Evolutionary conservation across 2,888 invertebrate species (phyloP).

Genomic region (Trachelus tabidus): DNA sequence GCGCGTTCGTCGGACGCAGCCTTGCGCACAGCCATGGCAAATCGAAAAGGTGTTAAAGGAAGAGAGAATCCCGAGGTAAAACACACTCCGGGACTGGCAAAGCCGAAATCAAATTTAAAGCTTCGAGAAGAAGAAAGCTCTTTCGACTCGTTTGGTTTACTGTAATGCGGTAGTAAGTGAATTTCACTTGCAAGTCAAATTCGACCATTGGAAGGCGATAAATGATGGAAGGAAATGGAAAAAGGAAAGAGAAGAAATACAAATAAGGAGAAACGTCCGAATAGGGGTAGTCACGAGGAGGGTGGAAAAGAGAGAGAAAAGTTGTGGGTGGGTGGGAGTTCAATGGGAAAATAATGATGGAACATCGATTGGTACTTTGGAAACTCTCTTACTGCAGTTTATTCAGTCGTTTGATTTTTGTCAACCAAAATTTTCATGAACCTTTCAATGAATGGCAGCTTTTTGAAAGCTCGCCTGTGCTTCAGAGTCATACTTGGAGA

Average conservation of each 20-base stretch:
- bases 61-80: neutral
- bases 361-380: neutral
- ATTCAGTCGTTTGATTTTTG: neutral
- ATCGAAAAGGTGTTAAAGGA: neutral
- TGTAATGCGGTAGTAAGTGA: neutral
- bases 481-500: neutral
- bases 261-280: neutral
- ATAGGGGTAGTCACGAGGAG: neutral
- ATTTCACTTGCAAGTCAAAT: neutral
- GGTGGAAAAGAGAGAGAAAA: neutral
- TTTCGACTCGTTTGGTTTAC: neutral
- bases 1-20: neutral
- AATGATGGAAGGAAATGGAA: neutral
- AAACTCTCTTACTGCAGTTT: neutral
- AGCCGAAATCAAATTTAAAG: neutral
- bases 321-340: neutral
- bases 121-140: neutral
- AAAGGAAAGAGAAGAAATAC: neutral
- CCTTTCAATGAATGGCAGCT: neutral
- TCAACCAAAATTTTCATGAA: neutral
- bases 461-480: no score
- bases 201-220: neutral
- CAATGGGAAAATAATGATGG: neutral
- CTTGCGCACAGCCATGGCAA: neutral
- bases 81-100: neutral